Conservation (phyloP, 1,140 invertebrate species). For the Bombus balteatus region DNA sequence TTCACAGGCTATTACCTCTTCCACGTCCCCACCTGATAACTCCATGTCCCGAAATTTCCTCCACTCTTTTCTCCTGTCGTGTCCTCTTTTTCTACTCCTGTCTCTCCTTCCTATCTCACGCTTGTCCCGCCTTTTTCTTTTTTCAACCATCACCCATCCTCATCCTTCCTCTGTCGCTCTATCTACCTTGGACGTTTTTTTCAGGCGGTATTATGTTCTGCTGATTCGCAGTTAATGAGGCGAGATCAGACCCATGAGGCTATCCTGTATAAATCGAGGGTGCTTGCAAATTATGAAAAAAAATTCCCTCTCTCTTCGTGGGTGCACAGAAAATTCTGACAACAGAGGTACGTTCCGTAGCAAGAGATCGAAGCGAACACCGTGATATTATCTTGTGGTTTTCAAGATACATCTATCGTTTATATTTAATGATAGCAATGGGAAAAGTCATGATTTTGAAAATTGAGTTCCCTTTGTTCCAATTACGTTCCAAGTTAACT, state of each 20-base stretch:
- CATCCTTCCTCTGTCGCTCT: neutral
- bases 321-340: neutral
- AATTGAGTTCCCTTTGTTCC: no score
- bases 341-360: neutral
- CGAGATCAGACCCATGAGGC: slow-evolving; percentile 71
- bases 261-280: slow-evolving; percentile 36
- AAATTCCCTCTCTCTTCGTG: neutral
- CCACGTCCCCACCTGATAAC: slow-evolving; percentile 30
- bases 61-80: neutral
- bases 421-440: neutral
- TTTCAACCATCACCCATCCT: neutral
- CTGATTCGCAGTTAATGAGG: slow-evolving; percentile 78
- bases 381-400: neutral
- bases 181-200: slow-evolving; percentile 22
- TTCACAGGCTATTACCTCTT: slow-evolving; percentile 55
- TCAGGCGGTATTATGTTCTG: slow-evolving; percentile 58
- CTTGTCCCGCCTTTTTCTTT: slow-evolving; percentile 3
- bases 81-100: neutral
- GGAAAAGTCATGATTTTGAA: no score
- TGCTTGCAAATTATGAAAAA: slow-evolving; percentile 19
- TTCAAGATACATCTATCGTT: neutral
- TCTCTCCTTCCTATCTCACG: slow-evolving; percentile 14
- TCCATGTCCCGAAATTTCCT: slow-evolving; percentile 40
- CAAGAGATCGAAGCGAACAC: no score
- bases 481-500: no score